Evolutionary conservation across 2,113 vertebrate genomes (phyloP), one percentile per base, ranked within the genome.

Genomic region (Cepphus grylle): DNA sequence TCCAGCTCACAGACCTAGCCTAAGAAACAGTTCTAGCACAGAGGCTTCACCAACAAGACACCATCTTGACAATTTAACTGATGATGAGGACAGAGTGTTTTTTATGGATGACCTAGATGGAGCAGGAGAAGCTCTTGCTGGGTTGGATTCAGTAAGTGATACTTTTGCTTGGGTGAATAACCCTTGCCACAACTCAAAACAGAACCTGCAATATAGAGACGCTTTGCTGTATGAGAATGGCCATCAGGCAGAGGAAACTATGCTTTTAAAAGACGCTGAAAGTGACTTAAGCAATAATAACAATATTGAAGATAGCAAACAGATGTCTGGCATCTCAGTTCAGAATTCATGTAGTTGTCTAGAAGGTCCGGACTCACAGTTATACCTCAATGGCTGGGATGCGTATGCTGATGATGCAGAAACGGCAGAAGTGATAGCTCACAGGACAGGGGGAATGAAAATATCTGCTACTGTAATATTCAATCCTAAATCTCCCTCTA

Each of bases 381-480:
- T 95, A 66, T 98, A 98, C 94, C 98, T 98, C 93, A 99, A 99
- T 6, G 98, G 98, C 88, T 99, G 99, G 99, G 99, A 99, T 81
- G 96, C 94, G 0, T 96, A 97, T 2, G 91, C 92, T 8, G 98
- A 99, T 11, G 98, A 98, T 2, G 98, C 98, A 0, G 98, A 99
- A 97, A 98, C 97, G 0, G 99, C 99, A 0, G 99, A 99, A 97
- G 98, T 98, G 92, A 99, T 99, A 15, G 99, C 99, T 50, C 98
- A 99, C 96, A 99, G 99, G 62, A 99, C 99, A 7, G 99, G 99
- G 36, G 99, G 99, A 86, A 99, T 99, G 99, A 99, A 99, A 97
- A 98, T 99, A 84, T 99, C 99, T 3, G 99, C 99, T 62, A 99
- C 99, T 0, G 99, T 99, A 92, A 99, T 99, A 96, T 99, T 99